Conservation (phyloP, 2,797 vertebrate species). For the Macrochelys suwanniensis region DNA sequence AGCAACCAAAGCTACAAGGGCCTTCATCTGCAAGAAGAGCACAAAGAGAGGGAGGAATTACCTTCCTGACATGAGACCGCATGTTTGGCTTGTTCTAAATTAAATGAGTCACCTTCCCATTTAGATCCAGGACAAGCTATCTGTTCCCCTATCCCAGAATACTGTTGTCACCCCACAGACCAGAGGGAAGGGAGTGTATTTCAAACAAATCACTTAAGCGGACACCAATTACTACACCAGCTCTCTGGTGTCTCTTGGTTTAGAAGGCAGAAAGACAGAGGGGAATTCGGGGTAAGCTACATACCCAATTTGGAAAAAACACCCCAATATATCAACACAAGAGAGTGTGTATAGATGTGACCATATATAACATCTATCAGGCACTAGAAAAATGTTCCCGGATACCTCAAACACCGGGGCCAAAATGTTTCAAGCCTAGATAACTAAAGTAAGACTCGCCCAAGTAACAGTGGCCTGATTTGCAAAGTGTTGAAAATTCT, state of each 20-base stretch:
- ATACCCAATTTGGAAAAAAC: background rate
- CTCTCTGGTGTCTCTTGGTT: background rate
- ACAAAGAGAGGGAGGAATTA: background rate
- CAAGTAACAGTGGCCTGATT: background rate
- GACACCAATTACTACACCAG: background rate
- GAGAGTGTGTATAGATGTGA: background rate
- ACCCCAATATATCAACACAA: background rate
- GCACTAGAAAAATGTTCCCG: background rate
- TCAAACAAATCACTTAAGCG: background rate
- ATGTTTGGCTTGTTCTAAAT: fast-evolving
- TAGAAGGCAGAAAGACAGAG: background rate
- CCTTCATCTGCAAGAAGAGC: slow-evolving; percentile 90
- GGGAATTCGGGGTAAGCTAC: background rate
- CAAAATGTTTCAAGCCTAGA: background rate
- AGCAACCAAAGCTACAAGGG: slow-evolving; percentile 90
- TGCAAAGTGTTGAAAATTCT: background rate
- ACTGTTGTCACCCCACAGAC: background rate
- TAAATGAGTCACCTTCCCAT: background rate
- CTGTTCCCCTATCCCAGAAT: background rate
- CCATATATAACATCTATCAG: background rate
- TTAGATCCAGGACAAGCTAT: background rate
- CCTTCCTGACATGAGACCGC: background rate
- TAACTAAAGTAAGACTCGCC: background rate
- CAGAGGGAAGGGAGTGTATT: background rate
- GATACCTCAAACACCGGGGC: background rate